phyloP scores from a whole-genome alignment of 2,797 vertebrate species.

The Chloroceryle amazona region DNA sequence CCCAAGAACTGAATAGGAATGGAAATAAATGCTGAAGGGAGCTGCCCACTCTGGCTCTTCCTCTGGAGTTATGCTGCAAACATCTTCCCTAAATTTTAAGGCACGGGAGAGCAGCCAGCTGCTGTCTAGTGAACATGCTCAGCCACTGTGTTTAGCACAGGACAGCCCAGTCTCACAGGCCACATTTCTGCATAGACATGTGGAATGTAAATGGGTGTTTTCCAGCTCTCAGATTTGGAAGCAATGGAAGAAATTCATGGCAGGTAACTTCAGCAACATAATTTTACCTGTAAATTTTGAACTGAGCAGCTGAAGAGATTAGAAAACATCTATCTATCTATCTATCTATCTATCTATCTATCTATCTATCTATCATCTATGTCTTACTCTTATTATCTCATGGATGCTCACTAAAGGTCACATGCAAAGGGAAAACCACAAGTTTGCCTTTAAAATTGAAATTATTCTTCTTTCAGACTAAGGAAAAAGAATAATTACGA shows the following conservation, averaged over 20 bases:
- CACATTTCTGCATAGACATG: not conserved
- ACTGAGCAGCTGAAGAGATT: not conserved
- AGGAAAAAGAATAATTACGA: not conserved
- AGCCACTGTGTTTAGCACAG: not conserved
- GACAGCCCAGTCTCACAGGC: not conserved
- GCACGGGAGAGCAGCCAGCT: not conserved
- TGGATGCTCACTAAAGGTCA: not conserved
- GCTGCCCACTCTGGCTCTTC: not conserved
- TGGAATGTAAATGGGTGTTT: not conserved
- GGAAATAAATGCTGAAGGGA: not conserved
- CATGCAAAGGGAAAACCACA: not conserved
- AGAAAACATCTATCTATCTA: not conserved
- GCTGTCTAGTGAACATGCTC: not conserved
- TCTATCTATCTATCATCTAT: not conserved
- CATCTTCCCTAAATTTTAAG: not conserved
- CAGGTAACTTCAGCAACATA: not conserved
- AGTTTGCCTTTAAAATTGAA: not conserved
- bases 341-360: accelerated
- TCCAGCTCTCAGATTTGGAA: not conserved
- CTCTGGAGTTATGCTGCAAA: not conserved
- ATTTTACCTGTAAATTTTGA: not conserved
- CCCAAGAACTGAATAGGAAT: not conserved
- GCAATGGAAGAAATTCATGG: not conserved
- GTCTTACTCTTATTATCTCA: not conserved
- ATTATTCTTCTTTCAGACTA: not conserved